phyloP scores from a whole-genome alignment of 2,113 vertebrate species.

The Sterna hirundo region DNA sequence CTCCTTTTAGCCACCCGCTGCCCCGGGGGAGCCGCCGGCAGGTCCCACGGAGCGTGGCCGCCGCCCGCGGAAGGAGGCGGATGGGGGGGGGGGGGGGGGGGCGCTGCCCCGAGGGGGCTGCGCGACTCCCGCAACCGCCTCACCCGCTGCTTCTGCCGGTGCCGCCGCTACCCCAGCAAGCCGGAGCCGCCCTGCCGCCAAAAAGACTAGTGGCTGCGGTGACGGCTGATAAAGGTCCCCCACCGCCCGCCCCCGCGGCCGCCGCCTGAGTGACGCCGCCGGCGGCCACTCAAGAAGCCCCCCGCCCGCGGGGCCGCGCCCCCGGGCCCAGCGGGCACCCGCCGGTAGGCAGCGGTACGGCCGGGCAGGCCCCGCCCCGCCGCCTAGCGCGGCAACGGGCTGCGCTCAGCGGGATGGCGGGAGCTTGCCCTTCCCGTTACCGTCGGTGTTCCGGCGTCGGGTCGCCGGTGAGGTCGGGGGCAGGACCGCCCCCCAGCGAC shows the following conservation, averaged over 20 bases:
- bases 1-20: not conserved
- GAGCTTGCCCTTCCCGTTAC: not conserved
- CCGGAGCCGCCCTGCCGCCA: rapidly evolving
- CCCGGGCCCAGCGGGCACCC: not conserved
- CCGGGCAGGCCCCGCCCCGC: not conserved
- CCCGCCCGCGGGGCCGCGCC: not conserved
- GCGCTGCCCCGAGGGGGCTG: not conserved
- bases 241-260: not conserved
- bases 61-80: not conserved
- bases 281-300: not conserved
- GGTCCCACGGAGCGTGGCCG: not conserved
- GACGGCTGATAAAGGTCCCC: not conserved
- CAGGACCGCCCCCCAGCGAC: not conserved
- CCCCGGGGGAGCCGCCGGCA: no score
- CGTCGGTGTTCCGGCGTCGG: no score
- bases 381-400: rapidly evolving
- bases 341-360: no score
- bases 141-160: not conserved
- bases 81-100: rapidly evolving
- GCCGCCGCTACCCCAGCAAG: rapidly evolving
- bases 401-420: rapidly evolving
- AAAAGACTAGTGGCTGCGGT: rapidly evolving
- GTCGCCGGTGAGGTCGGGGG: no score
- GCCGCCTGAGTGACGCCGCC: not conserved
- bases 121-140: not conserved